phyloP scores from a whole-genome alignment of 1,140 invertebrate species.

The Acromyrmex heyeri region DNA sequence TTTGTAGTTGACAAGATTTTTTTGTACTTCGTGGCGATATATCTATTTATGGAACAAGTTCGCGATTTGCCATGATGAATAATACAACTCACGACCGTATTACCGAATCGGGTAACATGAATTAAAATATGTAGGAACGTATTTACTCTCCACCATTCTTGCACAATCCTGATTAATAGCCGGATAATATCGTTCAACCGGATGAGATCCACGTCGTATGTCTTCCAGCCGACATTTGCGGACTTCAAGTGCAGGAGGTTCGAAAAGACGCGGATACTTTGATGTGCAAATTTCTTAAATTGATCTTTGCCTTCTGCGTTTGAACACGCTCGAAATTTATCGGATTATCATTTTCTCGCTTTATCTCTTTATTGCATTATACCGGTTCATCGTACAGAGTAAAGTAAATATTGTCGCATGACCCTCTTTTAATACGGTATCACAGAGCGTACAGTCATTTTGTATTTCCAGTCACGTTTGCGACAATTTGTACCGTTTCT shows the following conservation, averaged over 20 bases:
- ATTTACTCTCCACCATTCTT: constrained; percentile 19
- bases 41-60: neutral
- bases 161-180: constrained; percentile 83
- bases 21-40: neutral
- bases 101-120: constrained; percentile 46
- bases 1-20: constrained; percentile 18
- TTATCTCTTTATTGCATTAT: constrained; percentile 14
- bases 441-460: constrained; percentile 15
- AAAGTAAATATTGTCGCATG: constrained; percentile 40
- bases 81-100: neutral
- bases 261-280: constrained; percentile 57
- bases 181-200: constrained; percentile 83
- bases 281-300: constrained; percentile 58
- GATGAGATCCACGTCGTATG: constrained; percentile 69
- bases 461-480: constrained; percentile 59
- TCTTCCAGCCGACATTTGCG: constrained; percentile 66
- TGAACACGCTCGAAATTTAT: constrained; percentile 30
- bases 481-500: constrained; percentile 50
- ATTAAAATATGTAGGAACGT: constrained; percentile 58
- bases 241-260: neutral
- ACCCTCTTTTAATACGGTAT: constrained; percentile 47
- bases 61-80: constrained; percentile 61
- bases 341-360: constrained; percentile 13
- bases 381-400: neutral
- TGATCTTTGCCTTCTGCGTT: constrained; percentile 11